Base-by-base conservation (phyloP, 2,888 invertebrate genomes). In the Galerucella calmariensis region DNA sequence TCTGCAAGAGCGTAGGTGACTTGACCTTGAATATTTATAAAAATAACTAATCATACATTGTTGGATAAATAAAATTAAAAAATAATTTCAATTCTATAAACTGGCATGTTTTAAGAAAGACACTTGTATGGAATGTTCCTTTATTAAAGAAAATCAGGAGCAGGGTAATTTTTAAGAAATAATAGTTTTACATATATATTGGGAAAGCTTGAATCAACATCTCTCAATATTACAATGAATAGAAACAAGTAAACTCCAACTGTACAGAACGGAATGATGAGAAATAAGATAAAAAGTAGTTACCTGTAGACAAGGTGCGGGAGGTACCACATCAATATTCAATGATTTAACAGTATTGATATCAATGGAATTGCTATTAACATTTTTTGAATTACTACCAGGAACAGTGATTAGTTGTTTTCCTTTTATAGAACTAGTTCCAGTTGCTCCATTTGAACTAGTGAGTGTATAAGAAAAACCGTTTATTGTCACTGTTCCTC, bases 271-370 rank as follows among this genome's bases (percentile, higher is more conserved):
- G 2, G 58, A 8, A 9, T 8, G 12, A 69, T 41, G 35, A 71
- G 5, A 56, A 69, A 58, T 67, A 75, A n/a, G 24, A 46, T 12
- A 24, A 58, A 62, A 48, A 44, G 41, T 44, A 20, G 76, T 84
- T 87, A 94, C 95, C 90, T 95, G 93, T 82, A 97, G 88, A 82
- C 94, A 93, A 0, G 97, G 96, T 77, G 96, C 93, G 79, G 93
- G 91, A 14, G 94, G 93, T 63, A 94, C 91, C 68, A 97, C 91
- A 77, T 91, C 91, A 72, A 97, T 92, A 79, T 92, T 90, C 69
- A 97, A 89, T 78, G 94, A 90, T 79, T 92, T 91, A 9, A 85
- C 95, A 69, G 69, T 59, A 69, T 20, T 69, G 27, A 44, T 59
- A 48, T 65, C 61, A 46, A 53, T 24, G 48, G 27, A 56, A 94